These are phyloP conservation scores for Aphaenogaster rudis DNA, from an alignment of 1,140 invertebrate genomes.

Conservation along the genomic window DNA sequence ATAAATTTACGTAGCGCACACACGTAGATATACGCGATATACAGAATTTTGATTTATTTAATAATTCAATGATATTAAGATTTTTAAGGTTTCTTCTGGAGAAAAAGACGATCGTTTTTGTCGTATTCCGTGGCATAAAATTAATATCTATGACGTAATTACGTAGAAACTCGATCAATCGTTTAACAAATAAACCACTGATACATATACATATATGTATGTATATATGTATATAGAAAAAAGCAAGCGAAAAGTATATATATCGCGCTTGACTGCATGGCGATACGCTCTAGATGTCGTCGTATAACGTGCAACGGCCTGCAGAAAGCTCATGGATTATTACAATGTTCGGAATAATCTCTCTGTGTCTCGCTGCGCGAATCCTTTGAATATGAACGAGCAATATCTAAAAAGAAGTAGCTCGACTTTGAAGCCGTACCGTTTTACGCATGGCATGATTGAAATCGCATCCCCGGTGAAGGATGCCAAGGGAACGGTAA, in stretches of 20 bases:
- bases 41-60: no score
- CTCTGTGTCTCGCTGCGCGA: not conserved
- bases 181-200: no score
- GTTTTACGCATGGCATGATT: slow-evolving; percentile 62
- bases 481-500: not conserved
- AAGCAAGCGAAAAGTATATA: no score
- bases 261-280: no score
- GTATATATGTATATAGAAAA: no score
- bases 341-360: slow-evolving; percentile 16
- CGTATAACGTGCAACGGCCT: not conserved
- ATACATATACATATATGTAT: no score
- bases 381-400: slow-evolving; percentile 17
- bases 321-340: not conserved
- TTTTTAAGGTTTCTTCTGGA: not conserved
- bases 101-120: not conserved
- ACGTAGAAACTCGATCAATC: no score
- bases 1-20: not conserved
- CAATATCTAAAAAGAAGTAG: slow-evolving; percentile 42
- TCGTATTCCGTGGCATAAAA: no score
- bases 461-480: not conserved
- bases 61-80: not conserved
- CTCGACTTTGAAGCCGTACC: slow-evolving; percentile 33
- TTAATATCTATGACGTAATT: no score
- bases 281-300: no score
- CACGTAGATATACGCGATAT: not conserved